These are phyloP conservation scores for Ischnura elegans DNA, from an alignment of 2,888 invertebrate genomes.

Conservation along the genomic window DNA sequence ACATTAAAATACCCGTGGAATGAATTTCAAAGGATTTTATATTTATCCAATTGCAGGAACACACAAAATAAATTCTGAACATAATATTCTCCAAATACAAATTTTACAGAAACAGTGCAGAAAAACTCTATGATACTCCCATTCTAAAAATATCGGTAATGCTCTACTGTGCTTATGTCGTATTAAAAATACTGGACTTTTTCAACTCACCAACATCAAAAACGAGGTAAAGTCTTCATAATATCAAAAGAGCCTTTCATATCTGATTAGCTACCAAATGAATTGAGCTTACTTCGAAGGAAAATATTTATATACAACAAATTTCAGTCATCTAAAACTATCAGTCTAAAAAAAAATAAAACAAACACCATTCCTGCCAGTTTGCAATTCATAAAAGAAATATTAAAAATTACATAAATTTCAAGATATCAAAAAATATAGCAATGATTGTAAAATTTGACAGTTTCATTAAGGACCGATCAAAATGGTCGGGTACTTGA, in stretches of 20 bases:
- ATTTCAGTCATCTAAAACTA: background rate
- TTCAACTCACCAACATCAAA: background rate
- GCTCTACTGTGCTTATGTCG: slow-evolving; percentile 11
- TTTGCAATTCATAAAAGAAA: background rate
- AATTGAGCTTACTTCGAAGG: background rate
- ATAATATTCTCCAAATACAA: background rate
- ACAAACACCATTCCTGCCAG: background rate
- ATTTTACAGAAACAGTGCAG: background rate
- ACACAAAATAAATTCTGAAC: background rate
- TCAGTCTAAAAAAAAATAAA: background rate
- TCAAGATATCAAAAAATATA: background rate
- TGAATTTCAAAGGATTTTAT: slow-evolving; percentile 19
- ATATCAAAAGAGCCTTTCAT: slow-evolving; percentile 17
- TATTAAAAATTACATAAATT: background rate
- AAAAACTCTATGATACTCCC: background rate
- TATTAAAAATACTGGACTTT: slow-evolving; percentile 7
- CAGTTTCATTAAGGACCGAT: background rate
- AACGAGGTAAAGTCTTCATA: background rate
- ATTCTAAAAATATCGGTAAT: slow-evolving; percentile 17
- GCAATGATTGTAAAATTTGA: background rate
- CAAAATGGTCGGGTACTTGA: background rate
- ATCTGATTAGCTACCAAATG: background rate
- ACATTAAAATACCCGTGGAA: background rate
- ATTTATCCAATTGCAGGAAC: slow-evolving; percentile 6
- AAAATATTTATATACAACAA: background rate